A percentile compares a stretch with the other conserved stretches of the same genome.
Conservation (phyloP, 1,140 invertebrate genomes). For the Cheumatopsyche charites region DNA sequence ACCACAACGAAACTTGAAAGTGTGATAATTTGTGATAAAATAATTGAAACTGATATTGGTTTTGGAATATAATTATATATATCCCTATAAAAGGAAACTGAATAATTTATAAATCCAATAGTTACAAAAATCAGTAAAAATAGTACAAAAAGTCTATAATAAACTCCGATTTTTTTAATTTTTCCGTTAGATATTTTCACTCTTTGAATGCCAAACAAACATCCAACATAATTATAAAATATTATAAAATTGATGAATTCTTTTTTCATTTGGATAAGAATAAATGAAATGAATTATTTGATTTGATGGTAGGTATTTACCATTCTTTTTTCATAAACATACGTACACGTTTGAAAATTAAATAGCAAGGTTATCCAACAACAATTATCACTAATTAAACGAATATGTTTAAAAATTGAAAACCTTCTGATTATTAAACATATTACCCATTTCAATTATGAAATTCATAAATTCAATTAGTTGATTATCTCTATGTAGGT, state of each 20-base stretch:
- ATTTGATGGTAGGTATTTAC: background rate
- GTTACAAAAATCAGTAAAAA: background rate
- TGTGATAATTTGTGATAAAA: background rate
- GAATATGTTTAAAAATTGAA: background rate
- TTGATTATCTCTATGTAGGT: background rate
- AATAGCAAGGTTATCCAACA: too few relatives aligned
- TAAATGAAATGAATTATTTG: background rate
- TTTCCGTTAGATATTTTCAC: background rate
- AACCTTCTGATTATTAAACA: background rate
- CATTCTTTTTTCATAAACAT: background rate
- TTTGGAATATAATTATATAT: background rate
- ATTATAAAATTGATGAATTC: background rate
- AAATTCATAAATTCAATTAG: background rate
- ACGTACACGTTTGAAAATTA: background rate
- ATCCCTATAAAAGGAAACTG: too few relatives aligned
- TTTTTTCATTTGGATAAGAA: background rate
- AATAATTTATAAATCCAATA: too few relatives aligned
- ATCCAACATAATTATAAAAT: background rate
- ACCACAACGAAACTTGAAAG: background rate
- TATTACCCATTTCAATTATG: background rate
- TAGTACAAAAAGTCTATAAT: background rate
- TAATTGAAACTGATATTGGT: background rate
- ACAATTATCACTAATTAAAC: too few relatives aligned
- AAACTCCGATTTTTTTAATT: background rate
- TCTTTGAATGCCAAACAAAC: background rate